Conservation (phyloP, 2,888 invertebrate species). For the Lithophane leautieri region DNA sequence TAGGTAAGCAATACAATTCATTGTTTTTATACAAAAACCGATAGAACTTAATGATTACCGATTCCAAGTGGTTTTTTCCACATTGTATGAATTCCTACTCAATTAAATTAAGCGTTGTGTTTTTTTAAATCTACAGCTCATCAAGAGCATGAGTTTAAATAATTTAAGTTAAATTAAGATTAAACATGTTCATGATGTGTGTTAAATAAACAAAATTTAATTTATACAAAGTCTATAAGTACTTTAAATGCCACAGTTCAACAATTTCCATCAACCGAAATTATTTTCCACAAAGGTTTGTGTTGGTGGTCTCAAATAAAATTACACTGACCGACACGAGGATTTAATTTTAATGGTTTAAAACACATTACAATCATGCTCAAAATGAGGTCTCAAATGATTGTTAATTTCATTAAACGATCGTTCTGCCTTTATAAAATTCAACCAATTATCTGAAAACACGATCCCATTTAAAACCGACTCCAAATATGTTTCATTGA, state of each 20-base stretch:
- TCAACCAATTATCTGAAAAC: slow-evolving; percentile 8
- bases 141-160: too few relatives aligned
- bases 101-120: not conserved
- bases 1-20: too few relatives aligned
- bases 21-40: too few relatives aligned
- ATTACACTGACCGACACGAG: slow-evolving; percentile 5
- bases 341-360: slow-evolving; percentile 5
- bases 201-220: not conserved
- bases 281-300: not conserved
- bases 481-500: not conserved
- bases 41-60: not conserved
- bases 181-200: not conserved
- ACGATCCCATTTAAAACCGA: not conserved
- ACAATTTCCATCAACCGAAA: not conserved
- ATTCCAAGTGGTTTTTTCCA: not conserved
- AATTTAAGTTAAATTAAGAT: not conserved
- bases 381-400: slow-evolving; percentile 3
- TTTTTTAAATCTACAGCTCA: not conserved
- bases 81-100: not conserved
- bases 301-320: slow-evolving; percentile 3
- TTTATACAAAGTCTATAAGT: not conserved
- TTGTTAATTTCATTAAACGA: slow-evolving; percentile 13
- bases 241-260: not conserved
- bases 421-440: not conserved
- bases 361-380: slow-evolving; percentile 13